Evolutionary conservation across 35 echinoderm and acorn worm genomes (phyloP).

Genomic region (Acanthaster planci): DNA sequence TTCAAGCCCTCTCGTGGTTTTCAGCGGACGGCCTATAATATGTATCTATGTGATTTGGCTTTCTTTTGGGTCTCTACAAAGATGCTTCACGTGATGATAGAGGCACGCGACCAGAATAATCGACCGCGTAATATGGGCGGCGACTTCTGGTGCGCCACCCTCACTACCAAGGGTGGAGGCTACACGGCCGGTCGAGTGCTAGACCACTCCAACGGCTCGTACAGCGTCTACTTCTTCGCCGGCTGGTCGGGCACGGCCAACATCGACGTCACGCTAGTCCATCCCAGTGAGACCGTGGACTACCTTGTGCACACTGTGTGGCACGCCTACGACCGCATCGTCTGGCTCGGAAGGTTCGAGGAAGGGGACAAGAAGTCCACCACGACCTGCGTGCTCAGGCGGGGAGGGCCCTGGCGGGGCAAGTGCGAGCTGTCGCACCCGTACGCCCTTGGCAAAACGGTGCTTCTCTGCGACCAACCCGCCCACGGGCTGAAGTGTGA

Average conservation of each 20-base stretch:
- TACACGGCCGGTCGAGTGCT: constrained; percentile 32
- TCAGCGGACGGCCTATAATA: no score
- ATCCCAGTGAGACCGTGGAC: constrained; percentile 33
- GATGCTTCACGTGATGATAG: constrained; percentile 32
- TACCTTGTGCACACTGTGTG: background rate
- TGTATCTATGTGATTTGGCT: no score
- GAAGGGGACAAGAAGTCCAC: background rate
- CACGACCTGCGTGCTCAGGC: background rate
- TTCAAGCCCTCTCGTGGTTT: no score
- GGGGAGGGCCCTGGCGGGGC: background rate
- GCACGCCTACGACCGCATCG: background rate
- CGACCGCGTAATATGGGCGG: constrained; percentile 25
- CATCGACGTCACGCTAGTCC: constrained; percentile 37
- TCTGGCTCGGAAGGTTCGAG: no score
- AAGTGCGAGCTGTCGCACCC: constrained; percentile 2
- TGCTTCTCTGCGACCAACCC: background rate
- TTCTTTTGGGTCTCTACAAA: no score
- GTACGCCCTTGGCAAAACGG: background rate
- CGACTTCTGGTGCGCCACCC: constrained; percentile 46
- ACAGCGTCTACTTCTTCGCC: constrained; percentile 41
- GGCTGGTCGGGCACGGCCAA: constrained; percentile 31
- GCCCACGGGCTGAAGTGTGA: background rate
- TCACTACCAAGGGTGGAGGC: constrained; percentile 17
- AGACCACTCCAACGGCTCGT: constrained; percentile 57
- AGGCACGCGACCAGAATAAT: constrained; percentile 32